Evolutionary conservation across 2,797 vertebrate species (phyloP).

Genomic region (Lophura swinhoii): DNA sequence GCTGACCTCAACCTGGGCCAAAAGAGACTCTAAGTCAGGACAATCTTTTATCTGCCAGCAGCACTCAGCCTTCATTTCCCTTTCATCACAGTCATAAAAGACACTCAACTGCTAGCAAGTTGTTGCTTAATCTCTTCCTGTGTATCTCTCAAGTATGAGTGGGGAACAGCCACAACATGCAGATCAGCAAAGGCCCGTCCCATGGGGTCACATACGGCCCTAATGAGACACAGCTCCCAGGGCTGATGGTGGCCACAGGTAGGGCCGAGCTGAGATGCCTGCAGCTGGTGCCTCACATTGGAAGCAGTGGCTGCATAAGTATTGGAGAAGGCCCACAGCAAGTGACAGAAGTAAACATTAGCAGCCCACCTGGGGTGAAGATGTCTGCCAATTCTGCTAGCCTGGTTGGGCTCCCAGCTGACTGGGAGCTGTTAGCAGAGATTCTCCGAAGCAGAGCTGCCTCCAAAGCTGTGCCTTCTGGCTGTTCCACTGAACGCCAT

Average conservation of each 20-base stretch:
- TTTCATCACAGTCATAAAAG: neutral
- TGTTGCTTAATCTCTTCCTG: neutral
- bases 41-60: neutral
- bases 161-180: too few species aligned
- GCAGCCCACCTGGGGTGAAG: neutral
- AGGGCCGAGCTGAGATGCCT: neutral
- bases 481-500: neutral
- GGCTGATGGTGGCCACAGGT: neutral
- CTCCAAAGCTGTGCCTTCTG: neutral
- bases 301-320: neutral
- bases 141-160: neutral
- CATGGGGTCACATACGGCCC: rapidly evolving
- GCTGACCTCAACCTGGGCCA: neutral
- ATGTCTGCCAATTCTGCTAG: neutral
- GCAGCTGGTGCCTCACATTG: neutral
- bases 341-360: neutral
- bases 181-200: neutral
- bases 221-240: neutral
- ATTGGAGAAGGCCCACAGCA: neutral
- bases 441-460: neutral
- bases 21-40: neutral
- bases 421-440: neutral
- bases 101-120: neutral
- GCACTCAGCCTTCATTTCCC: neutral
- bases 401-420: neutral